Conservation (phyloP, 1,140 invertebrate genomes). For the Ostrea denselamellosa region DNA sequence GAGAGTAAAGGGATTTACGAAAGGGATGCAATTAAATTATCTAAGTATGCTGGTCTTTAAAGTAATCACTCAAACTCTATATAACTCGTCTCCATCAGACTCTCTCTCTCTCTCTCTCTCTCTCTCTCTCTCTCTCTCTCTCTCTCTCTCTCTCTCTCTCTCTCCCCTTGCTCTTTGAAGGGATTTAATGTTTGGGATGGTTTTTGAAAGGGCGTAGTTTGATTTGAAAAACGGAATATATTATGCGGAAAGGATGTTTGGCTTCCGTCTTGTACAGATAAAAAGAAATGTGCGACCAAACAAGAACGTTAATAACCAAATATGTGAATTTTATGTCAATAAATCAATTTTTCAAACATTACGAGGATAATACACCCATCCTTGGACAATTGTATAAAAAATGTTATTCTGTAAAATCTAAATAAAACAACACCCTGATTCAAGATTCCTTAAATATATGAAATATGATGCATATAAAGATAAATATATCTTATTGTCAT, state of each 20-base stretch:
- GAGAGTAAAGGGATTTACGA: slow-evolving; percentile 17
- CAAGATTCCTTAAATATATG: too few species aligned
- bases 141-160: not conserved
- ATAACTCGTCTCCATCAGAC: not conserved
- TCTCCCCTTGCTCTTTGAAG: not conserved
- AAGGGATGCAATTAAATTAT: slow-evolving; percentile 24
- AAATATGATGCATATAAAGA: too few species aligned
- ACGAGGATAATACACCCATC: not conserved
- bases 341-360: not conserved
- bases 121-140: not conserved
- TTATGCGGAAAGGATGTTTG: slow-evolving; percentile 20
- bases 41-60: slow-evolving; percentile 6
- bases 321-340: not conserved
- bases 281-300: slow-evolving; percentile 7
- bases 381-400: not conserved
- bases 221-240: not conserved
- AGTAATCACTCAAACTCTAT: not conserved
- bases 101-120: not conserved
- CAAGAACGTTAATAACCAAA: not conserved
- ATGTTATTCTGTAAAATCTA: too few species aligned
- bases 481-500: too few species aligned
- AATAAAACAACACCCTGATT: too few species aligned
- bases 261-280: slow-evolving; percentile 1
- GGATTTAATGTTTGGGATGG: not conserved
- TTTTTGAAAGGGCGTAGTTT: not conserved